Evolutionary conservation across 1,140 invertebrate species (phyloP).

Genomic region (Drosophila yakuba): DNA sequence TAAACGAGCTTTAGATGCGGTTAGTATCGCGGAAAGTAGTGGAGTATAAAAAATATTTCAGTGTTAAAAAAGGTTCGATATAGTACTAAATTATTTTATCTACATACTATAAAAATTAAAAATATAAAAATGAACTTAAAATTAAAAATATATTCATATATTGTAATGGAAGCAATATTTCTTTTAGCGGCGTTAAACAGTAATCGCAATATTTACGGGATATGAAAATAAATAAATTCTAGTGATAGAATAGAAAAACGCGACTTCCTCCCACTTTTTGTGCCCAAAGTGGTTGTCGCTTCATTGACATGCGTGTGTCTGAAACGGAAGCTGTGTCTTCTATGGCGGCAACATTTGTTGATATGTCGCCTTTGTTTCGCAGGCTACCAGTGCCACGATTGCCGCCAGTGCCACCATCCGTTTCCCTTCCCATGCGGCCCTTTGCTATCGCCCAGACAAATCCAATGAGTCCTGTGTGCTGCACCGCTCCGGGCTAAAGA

Average conservation of each 20-base stretch:
- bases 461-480: conserved; percentile 31
- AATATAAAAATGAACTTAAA: too few relatives aligned
- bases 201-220: too few relatives aligned
- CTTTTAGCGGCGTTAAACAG: too few relatives aligned
- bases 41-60: neutral
- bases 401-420: conserved; percentile 5
- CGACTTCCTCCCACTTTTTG: conserved; percentile 17
- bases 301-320: conserved; percentile 66
- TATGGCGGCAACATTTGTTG: conserved; percentile 58
- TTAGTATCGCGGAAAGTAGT: neutral
- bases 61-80: too few relatives aligned
- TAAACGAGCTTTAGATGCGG: neutral
- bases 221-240: neutral
- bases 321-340: conserved; percentile 51
- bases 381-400: too few relatives aligned
- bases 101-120: too few relatives aligned
- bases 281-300: conserved; percentile 21
- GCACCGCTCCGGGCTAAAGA: conserved; percentile 24
- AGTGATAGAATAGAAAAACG: neutral
- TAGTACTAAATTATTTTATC: too few relatives aligned
- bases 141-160: too few relatives aligned
- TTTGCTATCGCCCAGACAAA: conserved; percentile 63
- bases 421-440: conserved; percentile 19
- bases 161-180: too few relatives aligned
- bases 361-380: conserved; percentile 60